phyloP scores from a whole-genome alignment of 2,113 vertebrate species.

The Mixornis gularis region DNA sequence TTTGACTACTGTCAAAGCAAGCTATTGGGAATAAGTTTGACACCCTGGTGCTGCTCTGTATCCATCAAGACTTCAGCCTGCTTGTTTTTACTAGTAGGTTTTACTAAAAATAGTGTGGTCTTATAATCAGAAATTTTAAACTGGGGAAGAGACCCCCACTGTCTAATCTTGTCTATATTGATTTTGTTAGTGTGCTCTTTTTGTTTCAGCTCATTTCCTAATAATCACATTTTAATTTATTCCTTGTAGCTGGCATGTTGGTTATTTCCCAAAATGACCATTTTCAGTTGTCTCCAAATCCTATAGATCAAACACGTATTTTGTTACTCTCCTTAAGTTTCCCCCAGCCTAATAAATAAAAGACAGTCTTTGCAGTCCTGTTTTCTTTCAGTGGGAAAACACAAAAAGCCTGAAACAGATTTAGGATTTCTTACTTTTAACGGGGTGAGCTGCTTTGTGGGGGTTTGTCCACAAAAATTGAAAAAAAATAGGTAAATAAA shows the following conservation, averaged over 20 bases:
- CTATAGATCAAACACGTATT: background rate
- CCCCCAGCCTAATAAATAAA: background rate
- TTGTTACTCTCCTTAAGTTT: background rate
- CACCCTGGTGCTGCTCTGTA: background rate
- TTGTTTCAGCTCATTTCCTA: background rate
- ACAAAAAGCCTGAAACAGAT: background rate
- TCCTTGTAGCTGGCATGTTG: background rate
- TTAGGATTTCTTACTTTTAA: background rate
- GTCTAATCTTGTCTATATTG: background rate
- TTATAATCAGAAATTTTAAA: background rate
- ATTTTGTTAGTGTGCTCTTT: background rate
- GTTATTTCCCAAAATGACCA: background rate
- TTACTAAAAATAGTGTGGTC: background rate
- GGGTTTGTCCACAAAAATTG: background rate
- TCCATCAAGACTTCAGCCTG: background rate
- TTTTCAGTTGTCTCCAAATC: background rate
- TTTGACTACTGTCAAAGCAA: background rate
- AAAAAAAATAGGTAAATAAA: background rate
- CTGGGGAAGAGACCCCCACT: accelerated
- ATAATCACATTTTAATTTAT: background rate
- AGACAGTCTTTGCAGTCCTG: background rate
- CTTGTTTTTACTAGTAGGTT: background rate
- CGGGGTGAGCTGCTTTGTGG: background rate
- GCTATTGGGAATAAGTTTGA: background rate
- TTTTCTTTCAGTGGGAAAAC: background rate